Evolutionary conservation across 2,797 vertebrate genomes (phyloP).

Genomic region (Micrastur ruficollis): DNA sequence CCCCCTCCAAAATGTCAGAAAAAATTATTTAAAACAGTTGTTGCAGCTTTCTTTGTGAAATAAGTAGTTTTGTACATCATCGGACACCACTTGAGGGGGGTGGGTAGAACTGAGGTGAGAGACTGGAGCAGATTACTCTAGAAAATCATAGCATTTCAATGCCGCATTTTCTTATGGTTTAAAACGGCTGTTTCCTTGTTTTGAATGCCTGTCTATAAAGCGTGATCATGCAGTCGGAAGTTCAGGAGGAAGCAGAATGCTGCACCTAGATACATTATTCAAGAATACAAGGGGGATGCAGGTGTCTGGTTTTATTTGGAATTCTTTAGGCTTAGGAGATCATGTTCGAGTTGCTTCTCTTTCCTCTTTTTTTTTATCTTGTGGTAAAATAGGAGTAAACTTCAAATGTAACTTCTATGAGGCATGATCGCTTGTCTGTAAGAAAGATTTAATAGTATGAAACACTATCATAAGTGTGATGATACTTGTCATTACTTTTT

Average conservation of each 20-base stretch:
- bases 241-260: not conserved
- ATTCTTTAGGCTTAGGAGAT: not conserved
- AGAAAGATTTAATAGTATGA: not conserved
- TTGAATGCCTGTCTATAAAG: not conserved
- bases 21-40: not conserved
- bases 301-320: not conserved
- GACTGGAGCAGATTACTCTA: not conserved
- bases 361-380: not conserved
- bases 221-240: not conserved
- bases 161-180: not conserved
- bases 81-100: not conserved
- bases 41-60: not conserved
- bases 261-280: not conserved
- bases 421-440: not conserved
- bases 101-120: not conserved
- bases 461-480: rapidly evolving
- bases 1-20: not conserved
- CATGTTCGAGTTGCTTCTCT: not conserved
- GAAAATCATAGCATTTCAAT: not conserved
- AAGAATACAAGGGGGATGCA: not conserved
- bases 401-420: not conserved
- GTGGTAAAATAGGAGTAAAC: not conserved
- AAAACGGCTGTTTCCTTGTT: not conserved
- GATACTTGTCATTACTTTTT: not conserved
- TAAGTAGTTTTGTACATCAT: not conserved